Evolutionary conservation across 1,140 invertebrate species (phyloP), one percentile per base, ranked within the genome.

Genomic region (Pogonomyrmex californicus): DNA sequence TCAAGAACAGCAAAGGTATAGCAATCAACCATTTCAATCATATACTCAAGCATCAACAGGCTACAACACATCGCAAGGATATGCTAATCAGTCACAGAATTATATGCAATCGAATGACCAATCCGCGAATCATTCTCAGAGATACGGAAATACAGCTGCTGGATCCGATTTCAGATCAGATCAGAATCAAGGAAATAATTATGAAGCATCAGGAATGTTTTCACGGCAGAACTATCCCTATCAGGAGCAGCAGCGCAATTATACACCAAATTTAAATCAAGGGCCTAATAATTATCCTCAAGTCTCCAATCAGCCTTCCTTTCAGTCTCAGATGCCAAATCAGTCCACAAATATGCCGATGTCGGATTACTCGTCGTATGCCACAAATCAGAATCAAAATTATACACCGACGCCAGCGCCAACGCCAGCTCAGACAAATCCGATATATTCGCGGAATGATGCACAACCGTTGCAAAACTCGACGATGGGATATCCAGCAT

Each of bases 21-120:
- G 86, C n/a, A 93, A 94, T 87, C 93, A 94, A 76, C 56, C 89
- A 0, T 95, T 94, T 51, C 93, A 92, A 58, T 88, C 93, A 0
- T 95, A 93, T 76, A 78, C 93, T 0, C 93, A 93, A 60, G 93
- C 87, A 33, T 71, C 93, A 2, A 47, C 65, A 33, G 91, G 86
- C 49, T 94, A 94, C 23, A 93, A 88, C 85, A 47, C 93, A 33
- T 58, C 91, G 12, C 91, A 89, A 5, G 92, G 87, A 41, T 94
- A 93, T 36, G 54, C 86, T 6, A 93, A 93, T 86, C 93, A 93
- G 17, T 66, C 90, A 38, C 88, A 90, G 12, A 93, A 91, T 85
- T 95, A 94, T 68, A 81, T 92, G 2, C 73, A 89, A 3, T 86
- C 86, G 12, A 93, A 92, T 44, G 92, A 93, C 7, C 90, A 92